Base-by-base conservation (phyloP, 2,797 vertebrate species). In the Pelobates cultripes region DNA sequence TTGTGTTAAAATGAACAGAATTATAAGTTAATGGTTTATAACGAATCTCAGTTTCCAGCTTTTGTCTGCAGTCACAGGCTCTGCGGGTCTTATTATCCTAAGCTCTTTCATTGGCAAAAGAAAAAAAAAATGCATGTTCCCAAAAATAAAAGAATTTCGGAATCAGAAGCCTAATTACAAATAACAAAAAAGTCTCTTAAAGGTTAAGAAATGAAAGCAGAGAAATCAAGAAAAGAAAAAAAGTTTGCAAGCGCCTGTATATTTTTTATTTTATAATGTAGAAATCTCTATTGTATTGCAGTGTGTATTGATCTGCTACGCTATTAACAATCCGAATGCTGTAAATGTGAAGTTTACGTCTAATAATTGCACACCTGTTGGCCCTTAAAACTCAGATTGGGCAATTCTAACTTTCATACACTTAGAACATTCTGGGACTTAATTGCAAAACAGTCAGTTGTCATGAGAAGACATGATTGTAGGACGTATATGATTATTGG, bases 1-100 rank as follows among this genome's bases (percentile, higher is more conserved):
- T 83, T 42, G 71, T 83, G 81, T 79, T 83, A 83, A 78, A 83
- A 83, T 83, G 81, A 83, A 83, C 81, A 83, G 81, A 83, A 83
- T 83, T 83, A 78, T 83, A 83, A 74, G 81, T 78, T 83, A 83
- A 83, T 83, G 81, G 81, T 71, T 79, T 83, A 83, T 83, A 83
- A 83, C 81, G 76, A 83, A 78, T 77, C 78, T 63, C 60, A 51
- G 71, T 74, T 75, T 69, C 77, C 57, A 74, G 71, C 81, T 55
- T 83, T 83, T 83, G 81, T 83, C 76, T 83, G 81, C 63, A 63
- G 14, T 44, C 53, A 43, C 66, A 70, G 76, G 76, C 66, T 78
- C 28, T 75, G 44, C 76, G 53, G 71, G 53, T 70, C 71, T 73
- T 68, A 78, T 83, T 83, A 79, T 83, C 28, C 70, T 41, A n/a